Evolutionary conservation across 2,888 invertebrate species (phyloP).

Genomic region (Agriopis marginaria): DNA sequence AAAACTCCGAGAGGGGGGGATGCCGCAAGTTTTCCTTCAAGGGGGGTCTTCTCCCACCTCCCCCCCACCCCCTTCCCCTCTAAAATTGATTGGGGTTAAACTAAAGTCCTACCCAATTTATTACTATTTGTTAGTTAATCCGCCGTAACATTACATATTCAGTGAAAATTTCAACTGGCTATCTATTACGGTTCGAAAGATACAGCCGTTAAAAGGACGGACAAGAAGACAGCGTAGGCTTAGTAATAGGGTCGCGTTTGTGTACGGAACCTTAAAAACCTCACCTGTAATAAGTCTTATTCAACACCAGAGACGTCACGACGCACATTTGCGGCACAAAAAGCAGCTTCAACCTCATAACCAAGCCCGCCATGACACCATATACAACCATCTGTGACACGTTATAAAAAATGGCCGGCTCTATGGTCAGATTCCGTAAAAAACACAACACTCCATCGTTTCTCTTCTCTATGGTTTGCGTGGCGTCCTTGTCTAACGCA

Average conservation of each 20-base stretch:
- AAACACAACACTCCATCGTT: constrained; percentile 52
- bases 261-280: constrained; percentile 43
- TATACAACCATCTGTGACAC: constrained; percentile 90
- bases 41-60: no score
- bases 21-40: no score
- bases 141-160: no score
- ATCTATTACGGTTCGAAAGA: no score
- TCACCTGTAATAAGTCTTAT: constrained; percentile 85
- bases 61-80: no score
- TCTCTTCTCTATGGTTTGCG: constrained; percentile 37
- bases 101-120: no score
- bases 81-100: no score
- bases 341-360: constrained; percentile 93
- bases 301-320: constrained; percentile 88
- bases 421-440: constrained; percentile 70
- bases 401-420: constrained; percentile 89
- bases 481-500: constrained; percentile 52
- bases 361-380: constrained; percentile 89
- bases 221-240: not conserved
- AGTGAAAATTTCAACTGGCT: no score
- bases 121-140: no score
- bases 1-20: no score
- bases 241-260: no score
- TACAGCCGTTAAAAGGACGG: no score
- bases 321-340: constrained; percentile 93